phyloP scores from a whole-genome alignment of 2,888 invertebrate species.

The Mythimna pallens region DNA sequence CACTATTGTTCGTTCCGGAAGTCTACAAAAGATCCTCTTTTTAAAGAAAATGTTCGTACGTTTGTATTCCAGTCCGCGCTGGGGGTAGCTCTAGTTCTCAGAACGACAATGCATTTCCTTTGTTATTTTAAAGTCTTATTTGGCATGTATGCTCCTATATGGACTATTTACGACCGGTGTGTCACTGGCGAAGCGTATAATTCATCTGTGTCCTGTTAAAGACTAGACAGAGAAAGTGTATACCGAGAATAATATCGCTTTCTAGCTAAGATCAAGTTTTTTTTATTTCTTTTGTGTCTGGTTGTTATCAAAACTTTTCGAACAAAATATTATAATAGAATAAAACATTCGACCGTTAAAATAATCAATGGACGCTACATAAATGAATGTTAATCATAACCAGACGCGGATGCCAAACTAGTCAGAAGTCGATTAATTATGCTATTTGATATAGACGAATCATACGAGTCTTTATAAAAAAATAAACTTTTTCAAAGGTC shows the following conservation, averaged over 20 bases:
- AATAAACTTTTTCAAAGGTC: slow-evolving; percentile 38
- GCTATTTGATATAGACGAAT: slow-evolving; percentile 34
- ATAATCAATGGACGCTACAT: slow-evolving; percentile 31
- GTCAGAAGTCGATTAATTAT: slow-evolving; percentile 58
- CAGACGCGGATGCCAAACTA: slow-evolving; percentile 48
- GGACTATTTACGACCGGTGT: slow-evolving; percentile 48
- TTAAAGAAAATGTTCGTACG: slow-evolving; percentile 57
- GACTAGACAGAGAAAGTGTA: slow-evolving; percentile 56
- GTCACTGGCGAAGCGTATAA: slow-evolving; percentile 33
- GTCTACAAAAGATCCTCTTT: slow-evolving; percentile 68
- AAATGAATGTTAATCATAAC: slow-evolving; percentile 23
- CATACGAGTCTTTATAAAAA: slow-evolving; percentile 33
- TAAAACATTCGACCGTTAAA: not conserved
- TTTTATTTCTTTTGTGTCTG: slow-evolving; percentile 40
- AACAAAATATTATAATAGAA: not conserved
- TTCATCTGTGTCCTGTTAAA: slow-evolving; percentile 50
- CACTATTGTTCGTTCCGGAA: slow-evolving; percentile 72
- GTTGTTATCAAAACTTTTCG: slow-evolving; percentile 23
- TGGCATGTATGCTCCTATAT: slow-evolving; percentile 40
- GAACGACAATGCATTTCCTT: slow-evolving; percentile 72
- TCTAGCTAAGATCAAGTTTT: slow-evolving; percentile 53
- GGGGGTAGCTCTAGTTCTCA: slow-evolving; percentile 64
- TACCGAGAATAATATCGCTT: slow-evolving; percentile 50
- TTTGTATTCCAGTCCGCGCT: slow-evolving; percentile 62
- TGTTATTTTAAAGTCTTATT: slow-evolving; percentile 53